Evolutionary conservation across 2,888 invertebrate genomes (phyloP), one percentile per base, ranked within the genome.

Genomic region (Himalopsyche anomala): DNA sequence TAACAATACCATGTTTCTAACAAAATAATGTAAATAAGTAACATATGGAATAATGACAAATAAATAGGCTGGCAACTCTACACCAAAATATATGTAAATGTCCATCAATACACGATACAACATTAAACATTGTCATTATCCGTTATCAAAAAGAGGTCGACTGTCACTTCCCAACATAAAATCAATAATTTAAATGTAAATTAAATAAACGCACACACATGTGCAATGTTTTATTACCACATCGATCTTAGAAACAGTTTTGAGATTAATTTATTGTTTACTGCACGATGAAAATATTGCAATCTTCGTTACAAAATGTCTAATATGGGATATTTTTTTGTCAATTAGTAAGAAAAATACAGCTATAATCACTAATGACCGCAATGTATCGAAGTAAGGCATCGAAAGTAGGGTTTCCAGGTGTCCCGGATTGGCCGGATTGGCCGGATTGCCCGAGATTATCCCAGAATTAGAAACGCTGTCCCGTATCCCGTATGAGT

Each of bases 81-180:
- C 74, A 74, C 15, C 36, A 38, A 74, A 38, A 74, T 74, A 74
- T 5, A 74, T 74, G 74, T 74, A 74, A 74, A 38, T 74, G 74
- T 74, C 36, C 38, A 74, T 74, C 36, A 74, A 74, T 15, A 12
- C 12, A 28, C 38, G 36, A 28, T 36, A 38, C 38, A 38, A 74
- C 74, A 74, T 74, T 74, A 74, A 74, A 74, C 74, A 74, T 74
- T 74, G 74, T 74, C 74, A 38, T 38, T 74, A 38, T 38, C 36
- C 74, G 74, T 74, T 74, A 74, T 74, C 74, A 28, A 12, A 74
- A 74, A 74, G 74, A 74, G 74, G 74, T 74, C 74, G 74, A 74
- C 74, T 74, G 74, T 74, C 74, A 36, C 2, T 74, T 28, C 12
- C 74, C 74, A 36, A 19, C 38, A 74, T 74, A 38, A 4, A 74